Evolutionary conservation across 92 coral and sea anemone species (phyloP).

Genomic region (Scolanthus callimorphus): DNA sequence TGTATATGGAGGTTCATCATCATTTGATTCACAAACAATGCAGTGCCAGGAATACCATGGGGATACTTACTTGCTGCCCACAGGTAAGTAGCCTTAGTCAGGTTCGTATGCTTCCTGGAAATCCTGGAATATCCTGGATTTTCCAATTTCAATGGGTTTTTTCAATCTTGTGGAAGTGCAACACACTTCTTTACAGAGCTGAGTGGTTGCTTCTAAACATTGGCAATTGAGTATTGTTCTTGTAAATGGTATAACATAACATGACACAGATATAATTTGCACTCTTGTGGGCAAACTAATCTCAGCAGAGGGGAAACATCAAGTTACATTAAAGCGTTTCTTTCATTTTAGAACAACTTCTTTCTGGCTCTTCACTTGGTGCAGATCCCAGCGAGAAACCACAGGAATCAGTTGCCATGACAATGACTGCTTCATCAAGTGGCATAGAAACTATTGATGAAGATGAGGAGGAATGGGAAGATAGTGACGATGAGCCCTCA

Average conservation of each 20-base stretch:
- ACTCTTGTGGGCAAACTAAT: no score
- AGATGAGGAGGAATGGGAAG: constrained; percentile 36
- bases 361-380: constrained; percentile 65
- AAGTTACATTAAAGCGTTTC: no score
- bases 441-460: constrained; percentile 16
- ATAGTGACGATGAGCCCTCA: constrained; percentile 48
- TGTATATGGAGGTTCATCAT: constrained; percentile 77
- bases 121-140: no score
- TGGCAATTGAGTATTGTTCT: no score
- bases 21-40: constrained; percentile 65
- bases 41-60: constrained; percentile 66
- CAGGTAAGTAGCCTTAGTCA: constrained; percentile 39
- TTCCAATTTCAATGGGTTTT: no score
- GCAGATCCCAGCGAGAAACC: constrained; percentile 62
- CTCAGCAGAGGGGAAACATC: no score
- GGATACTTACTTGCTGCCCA: constrained; percentile 37
- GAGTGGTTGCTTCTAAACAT: no score
- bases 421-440: not conserved
- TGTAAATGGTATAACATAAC: no score
- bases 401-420: not conserved
- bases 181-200: no score
- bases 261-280: no score
- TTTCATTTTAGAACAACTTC: constrained; percentile 39
- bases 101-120: no score
- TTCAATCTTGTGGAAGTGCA: no score